Conservation (phyloP, 2,797 vertebrate genomes). For the Carcharodon carcharias region DNA sequence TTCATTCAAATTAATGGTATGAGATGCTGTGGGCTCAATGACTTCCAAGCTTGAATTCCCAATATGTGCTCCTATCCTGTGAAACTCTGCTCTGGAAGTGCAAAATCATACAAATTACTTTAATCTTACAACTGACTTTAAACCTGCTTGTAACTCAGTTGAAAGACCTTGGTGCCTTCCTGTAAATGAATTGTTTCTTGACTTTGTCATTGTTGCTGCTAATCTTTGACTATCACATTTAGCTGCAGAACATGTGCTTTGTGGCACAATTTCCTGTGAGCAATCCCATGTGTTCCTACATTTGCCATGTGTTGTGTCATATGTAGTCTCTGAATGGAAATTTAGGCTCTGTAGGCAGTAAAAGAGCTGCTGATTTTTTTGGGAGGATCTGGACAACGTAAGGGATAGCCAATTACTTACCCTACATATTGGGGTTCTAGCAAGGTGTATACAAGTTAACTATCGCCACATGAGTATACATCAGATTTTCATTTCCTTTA, state of each 20-base stretch:
- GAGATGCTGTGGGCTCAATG: not conserved
- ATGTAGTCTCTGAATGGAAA: not conserved
- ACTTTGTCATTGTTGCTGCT: not conserved
- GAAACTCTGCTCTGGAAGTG: not conserved
- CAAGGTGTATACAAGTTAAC: not conserved
- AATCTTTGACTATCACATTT: not conserved
- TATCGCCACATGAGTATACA: not conserved
- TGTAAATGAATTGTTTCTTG: not conserved
- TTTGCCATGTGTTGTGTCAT: not conserved
- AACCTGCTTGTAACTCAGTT: not conserved
- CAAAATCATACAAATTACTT: not conserved
- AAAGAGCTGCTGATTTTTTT: not conserved
- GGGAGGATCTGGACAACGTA: not conserved
- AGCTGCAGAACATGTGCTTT: not conserved
- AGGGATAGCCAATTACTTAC: not conserved
- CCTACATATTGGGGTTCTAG: not conserved
- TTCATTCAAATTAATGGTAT: not conserved
- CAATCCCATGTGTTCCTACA: not conserved
- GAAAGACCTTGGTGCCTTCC: not conserved
- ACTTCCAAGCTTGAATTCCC: not conserved
- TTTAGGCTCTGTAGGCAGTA: not conserved
- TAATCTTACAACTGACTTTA: not conserved
- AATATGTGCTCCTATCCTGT: too few species aligned
- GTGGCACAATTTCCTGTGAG: not conserved
- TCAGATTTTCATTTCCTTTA: not conserved